phyloP scores from a whole-genome alignment of 1,140 invertebrate species.

The Paraescarpia echinospica region DNA sequence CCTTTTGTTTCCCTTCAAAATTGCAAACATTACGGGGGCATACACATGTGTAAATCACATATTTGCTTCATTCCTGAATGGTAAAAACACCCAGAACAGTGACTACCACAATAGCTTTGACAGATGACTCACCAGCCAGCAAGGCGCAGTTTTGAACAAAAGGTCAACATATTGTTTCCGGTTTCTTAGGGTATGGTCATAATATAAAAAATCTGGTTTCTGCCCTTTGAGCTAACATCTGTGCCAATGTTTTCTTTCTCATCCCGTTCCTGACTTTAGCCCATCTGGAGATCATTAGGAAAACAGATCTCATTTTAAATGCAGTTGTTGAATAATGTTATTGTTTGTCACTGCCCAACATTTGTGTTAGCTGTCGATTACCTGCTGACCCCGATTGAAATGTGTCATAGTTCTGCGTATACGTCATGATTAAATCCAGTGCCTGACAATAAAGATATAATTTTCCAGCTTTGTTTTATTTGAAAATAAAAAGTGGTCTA shows the following conservation, averaged over 20 bases:
- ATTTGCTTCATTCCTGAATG: background rate
- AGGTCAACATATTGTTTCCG: background rate
- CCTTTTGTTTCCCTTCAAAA: no score
- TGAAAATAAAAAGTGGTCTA: background rate
- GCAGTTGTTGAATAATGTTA: background rate
- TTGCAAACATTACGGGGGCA: background rate
- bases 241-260: no score
- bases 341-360: background rate
- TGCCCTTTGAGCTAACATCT: background rate
- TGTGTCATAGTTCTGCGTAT: background rate
- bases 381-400: background rate
- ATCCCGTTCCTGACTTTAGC: background rate
- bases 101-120: background rate
- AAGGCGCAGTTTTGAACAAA: background rate
- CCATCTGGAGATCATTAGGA: background rate
- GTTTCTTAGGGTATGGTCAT: background rate
- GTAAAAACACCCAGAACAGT: background rate
- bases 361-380: background rate
- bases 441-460: background rate
- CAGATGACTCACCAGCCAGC: background rate
- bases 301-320: background rate
- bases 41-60: background rate
- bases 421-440: background rate
- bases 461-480: background rate
- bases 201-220: background rate